Evolutionary conservation across 2,797 vertebrate species (phyloP).

Genomic region (Arctocebus calabarensis): DNA sequence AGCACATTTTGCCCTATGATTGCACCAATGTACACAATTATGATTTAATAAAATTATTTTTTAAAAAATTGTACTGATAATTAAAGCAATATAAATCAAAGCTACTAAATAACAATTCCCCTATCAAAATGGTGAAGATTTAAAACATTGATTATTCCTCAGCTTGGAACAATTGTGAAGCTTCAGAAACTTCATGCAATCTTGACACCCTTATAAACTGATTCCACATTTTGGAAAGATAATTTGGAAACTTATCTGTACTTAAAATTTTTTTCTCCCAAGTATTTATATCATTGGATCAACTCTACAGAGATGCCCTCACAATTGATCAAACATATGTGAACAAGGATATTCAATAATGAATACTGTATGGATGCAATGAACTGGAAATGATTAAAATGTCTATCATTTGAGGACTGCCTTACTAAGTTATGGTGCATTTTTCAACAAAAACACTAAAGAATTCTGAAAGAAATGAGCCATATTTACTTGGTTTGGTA

Average conservation of each 20-base stretch:
- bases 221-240: constrained; percentile 8
- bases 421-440: not conserved
- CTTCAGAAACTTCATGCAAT: not conserved
- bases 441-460: constrained; percentile 17
- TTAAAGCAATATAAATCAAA: constrained; percentile 64
- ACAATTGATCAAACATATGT: not conserved
- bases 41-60: no score
- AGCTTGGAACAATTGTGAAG: not conserved
- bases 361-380: not conserved
- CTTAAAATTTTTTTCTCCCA: constrained; percentile 6
- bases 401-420: not conserved
- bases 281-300: not conserved
- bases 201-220: not conserved
- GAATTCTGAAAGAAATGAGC: not conserved
- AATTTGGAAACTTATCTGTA: constrained; percentile 21
- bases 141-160: not conserved
- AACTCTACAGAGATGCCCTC: not conserved
- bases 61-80: constrained; percentile 24
- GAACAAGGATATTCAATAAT: not conserved
- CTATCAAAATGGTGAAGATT: not conserved
- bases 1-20: no score
- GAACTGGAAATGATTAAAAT: constrained; percentile 44
- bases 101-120: constrained; percentile 36
- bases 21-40: no score
- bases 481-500: not conserved